Evolutionary conservation across 2,113 vertebrate species (phyloP).

Genomic region (Vombatus ursinus): DNA sequence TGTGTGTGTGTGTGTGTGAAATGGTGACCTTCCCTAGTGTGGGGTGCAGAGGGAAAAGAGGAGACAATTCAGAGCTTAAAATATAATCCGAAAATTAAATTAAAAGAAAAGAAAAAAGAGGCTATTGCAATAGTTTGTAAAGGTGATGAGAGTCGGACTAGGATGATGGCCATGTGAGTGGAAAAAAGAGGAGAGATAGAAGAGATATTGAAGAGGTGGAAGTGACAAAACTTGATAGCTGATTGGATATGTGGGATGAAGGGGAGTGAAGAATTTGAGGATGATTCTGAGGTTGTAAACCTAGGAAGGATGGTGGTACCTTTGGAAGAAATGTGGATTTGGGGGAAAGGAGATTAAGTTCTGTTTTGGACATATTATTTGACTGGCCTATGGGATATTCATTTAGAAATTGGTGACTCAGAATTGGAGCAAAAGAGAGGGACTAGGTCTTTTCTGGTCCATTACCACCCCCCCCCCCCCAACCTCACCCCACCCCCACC

Average conservation of each 20-base stretch:
- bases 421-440: not conserved
- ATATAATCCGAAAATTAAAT: too few relatives aligned
- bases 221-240: not conserved
- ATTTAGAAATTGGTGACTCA: not conserved
- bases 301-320: not conserved
- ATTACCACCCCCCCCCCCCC: not conserved
- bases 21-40: too few relatives aligned
- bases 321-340: not conserved
- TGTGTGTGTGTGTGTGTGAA: too few relatives aligned
- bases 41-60: too few relatives aligned
- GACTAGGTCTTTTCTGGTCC: not conserved
- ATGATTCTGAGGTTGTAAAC: not conserved
- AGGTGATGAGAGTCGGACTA: not conserved
- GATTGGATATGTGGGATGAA: not conserved
- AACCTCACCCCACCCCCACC: rapidly evolving
- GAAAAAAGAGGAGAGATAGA: not conserved
- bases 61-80: too few relatives aligned
- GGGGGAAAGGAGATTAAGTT: not conserved
- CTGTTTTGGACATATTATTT: not conserved
- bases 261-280: not conserved
- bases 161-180: not conserved
- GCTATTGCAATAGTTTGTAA: not conserved
- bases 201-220: not conserved
- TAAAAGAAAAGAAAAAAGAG: too few relatives aligned
- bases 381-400: not conserved